Conservation (phyloP, 2,113 vertebrate genomes). For the Cranoglanis bouderius region DNA sequence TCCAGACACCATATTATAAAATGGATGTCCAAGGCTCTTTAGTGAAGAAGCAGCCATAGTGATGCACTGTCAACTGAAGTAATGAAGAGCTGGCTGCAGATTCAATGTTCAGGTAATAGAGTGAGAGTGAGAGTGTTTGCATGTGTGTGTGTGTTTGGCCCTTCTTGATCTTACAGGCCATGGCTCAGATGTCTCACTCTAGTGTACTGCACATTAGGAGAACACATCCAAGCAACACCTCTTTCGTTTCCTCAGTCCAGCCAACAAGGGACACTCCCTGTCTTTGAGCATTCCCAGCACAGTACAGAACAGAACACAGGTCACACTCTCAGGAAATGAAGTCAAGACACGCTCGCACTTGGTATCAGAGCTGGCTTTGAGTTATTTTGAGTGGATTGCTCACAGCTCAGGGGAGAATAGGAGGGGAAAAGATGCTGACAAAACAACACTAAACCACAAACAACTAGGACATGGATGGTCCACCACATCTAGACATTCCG, state of each 20-base stretch:
- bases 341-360: slow-evolving; percentile 43
- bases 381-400: slow-evolving; percentile 61
- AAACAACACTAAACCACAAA: slow-evolving; percentile 62
- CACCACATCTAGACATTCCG: slow-evolving; percentile 72
- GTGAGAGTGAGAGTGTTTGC: too few relatives aligned
- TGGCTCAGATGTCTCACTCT: slow-evolving; percentile 59
- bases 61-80: slow-evolving; percentile 27
- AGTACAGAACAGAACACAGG: slow-evolving; percentile 13
- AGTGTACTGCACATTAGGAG: slow-evolving; percentile 55
- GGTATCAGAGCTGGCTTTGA: slow-evolving; percentile 56
- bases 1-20: slow-evolving; percentile 16
- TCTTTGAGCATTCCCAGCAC: neutral
- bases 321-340: slow-evolving; percentile 46
- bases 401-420: slow-evolving; percentile 59
- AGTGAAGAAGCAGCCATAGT: neutral
- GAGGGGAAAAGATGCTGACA: slow-evolving; percentile 59
- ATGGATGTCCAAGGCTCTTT: neutral
- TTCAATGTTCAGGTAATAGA: slow-evolving; percentile 6
- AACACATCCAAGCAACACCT: slow-evolving; percentile 27
- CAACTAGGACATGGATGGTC: slow-evolving; percentile 31
- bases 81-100: slow-evolving; percentile 40
- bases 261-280: slow-evolving; percentile 13
- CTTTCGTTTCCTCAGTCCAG: slow-evolving; percentile 39
- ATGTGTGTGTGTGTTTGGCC: slow-evolving; percentile 1
- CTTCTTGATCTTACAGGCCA: slow-evolving; percentile 16